These are phyloP conservation scores for Gymnopithys bicolor DNA, from an alignment of 2,797 vertebrate species.

Conservation along the genomic window DNA sequence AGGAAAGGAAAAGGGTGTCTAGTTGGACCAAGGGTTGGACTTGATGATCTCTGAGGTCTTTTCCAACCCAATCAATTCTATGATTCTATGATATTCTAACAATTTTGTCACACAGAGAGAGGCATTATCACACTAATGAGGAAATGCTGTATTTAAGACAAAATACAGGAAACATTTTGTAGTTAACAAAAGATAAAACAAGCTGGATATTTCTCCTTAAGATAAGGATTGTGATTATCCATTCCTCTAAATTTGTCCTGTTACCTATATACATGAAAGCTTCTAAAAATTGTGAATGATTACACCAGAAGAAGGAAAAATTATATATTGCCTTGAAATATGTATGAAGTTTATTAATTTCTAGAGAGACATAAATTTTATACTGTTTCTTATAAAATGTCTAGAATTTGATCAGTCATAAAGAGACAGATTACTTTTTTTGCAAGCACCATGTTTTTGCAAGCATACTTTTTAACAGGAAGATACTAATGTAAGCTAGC, in stretches of 20 bases:
- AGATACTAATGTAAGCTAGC: not conserved
- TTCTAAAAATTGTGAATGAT: not conserved
- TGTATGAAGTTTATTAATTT: not conserved
- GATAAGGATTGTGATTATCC: not conserved
- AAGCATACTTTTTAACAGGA: not conserved
- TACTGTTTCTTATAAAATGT: not conserved
- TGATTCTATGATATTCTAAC: not conserved
- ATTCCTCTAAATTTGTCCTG: not conserved
- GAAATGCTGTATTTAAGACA: not conserved
- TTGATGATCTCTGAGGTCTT: too few species aligned
- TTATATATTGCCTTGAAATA: not conserved
- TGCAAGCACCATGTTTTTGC: not conserved
- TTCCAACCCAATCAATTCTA: too few species aligned
- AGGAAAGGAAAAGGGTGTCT: not conserved
- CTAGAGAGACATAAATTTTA: not conserved
- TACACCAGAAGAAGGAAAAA: not conserved
- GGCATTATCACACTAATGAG: not conserved
- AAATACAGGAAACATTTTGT: not conserved
- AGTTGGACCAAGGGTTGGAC: too few species aligned
- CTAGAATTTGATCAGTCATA: conserved; percentile 1
- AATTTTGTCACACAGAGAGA: not conserved
- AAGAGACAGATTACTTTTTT: not conserved
- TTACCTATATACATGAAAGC: not conserved
- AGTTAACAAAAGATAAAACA: not conserved
- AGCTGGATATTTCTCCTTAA: not conserved